Evolutionary conservation across 1,140 invertebrate species (phyloP).

Genomic region (Ephestia elutella): DNA sequence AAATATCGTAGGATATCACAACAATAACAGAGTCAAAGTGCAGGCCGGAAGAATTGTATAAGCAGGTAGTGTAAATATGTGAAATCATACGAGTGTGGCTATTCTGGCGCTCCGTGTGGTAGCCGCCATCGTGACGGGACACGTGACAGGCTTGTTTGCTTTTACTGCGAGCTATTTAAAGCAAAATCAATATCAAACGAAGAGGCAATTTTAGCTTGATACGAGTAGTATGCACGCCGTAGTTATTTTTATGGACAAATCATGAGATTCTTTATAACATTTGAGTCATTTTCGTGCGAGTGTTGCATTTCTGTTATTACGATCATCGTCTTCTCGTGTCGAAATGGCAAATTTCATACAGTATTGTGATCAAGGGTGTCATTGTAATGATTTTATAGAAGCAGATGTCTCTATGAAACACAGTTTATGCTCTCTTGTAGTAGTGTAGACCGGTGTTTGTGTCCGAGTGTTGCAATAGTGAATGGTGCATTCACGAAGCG

Average conservation of each 20-base stretch:
- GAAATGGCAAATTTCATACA: too few relatives aligned
- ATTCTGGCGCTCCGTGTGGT: constrained; percentile 17
- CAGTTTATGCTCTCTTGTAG: too few relatives aligned
- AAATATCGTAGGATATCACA: too few relatives aligned
- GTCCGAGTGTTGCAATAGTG: constrained; percentile 11
- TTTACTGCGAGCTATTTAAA: background rate
- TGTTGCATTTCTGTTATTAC: too few relatives aligned
- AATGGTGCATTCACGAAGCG: constrained; percentile 9
- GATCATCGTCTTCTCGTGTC: too few relatives aligned
- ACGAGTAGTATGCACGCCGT: too few relatives aligned
- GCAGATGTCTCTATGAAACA: too few relatives aligned
- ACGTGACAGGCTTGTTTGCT: background rate
- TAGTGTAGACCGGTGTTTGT: background rate
- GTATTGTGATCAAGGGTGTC: too few relatives aligned
- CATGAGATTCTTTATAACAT: too few relatives aligned
- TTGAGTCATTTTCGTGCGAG: too few relatives aligned
- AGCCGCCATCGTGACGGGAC: constrained; percentile 4
- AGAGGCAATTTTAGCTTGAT: background rate
- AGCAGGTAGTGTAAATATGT: background rate
- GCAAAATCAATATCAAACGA: background rate
- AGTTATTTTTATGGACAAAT: too few relatives aligned
- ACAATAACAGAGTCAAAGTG: background rate
- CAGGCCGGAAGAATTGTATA: background rate
- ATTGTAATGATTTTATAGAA: too few relatives aligned
- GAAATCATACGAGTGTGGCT: constrained; percentile 23